phyloP scores from a whole-genome alignment of 2,888 invertebrate species.

The Caenorhabditis sp. region DNA sequence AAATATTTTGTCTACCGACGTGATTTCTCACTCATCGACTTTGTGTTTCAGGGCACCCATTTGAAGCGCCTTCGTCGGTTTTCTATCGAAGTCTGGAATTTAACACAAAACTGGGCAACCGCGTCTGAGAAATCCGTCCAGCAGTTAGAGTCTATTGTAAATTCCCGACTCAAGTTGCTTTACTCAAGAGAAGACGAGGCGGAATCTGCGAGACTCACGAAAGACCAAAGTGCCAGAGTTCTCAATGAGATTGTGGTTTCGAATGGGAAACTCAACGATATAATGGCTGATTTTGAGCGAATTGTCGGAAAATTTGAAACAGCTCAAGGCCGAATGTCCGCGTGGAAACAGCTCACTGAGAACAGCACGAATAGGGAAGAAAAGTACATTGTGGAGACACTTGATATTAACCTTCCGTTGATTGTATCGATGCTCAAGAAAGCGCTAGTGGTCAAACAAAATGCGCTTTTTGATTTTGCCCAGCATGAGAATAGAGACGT shows the following conservation, averaged over 20 bases:
- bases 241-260: conserved; percentile 51
- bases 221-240: conserved; percentile 39
- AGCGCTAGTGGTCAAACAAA: conserved; percentile 56
- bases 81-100: conserved; percentile 74
- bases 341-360: conserved; percentile 66
- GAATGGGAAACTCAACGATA: conserved; percentile 50
- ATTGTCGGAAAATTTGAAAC: conserved; percentile 67
- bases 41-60: conserved; percentile 63
- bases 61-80: conserved; percentile 69
- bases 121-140: conserved; percentile 49
- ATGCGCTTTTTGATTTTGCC: conserved; percentile 64
- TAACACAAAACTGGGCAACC: conserved; percentile 71
- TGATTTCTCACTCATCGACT: conserved; percentile 51
- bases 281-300: conserved; percentile 63
- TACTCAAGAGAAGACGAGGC: conserved; percentile 47
- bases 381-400: conserved; percentile 60
- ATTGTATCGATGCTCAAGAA: conserved; percentile 64
- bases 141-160: conserved; percentile 58
- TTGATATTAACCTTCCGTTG: conserved; percentile 56
- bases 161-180: conserved; percentile 65
- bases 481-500: conserved; percentile 61
- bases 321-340: conserved; percentile 57
- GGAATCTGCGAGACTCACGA: conserved; percentile 30
- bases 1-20: conserved; percentile 42
- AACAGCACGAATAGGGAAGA: conserved; percentile 38